A percentile compares a stretch with the other conserved stretches of the same genome.
Conservation (phyloP, 2,888 invertebrate species). For the Rotaria magnacalcarata region DNA sequence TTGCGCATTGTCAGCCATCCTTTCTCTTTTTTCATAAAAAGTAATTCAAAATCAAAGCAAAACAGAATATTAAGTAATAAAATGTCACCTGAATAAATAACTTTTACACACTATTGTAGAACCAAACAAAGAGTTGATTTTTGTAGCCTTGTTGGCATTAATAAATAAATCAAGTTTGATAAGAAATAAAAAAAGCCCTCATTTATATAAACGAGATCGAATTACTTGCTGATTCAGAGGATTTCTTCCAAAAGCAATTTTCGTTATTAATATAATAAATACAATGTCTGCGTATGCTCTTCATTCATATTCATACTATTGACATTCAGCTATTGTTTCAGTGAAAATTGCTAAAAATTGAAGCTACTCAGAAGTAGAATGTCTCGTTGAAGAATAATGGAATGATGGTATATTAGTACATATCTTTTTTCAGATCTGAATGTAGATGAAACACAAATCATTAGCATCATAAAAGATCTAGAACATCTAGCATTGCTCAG, state of each 20-base stretch:
- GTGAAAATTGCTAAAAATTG: not conserved
- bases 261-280: not conserved
- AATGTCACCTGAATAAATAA: no score
- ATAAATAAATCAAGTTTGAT: no score
- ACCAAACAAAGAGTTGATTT: no score
- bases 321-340: not conserved
- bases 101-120: no score
- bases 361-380: no score
- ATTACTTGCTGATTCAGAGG: no score
- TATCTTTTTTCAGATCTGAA: not conserved
- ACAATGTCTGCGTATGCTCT: not conserved
- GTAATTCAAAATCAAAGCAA: no score
- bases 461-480: not conserved
- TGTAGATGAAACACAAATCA: not conserved
- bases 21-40: not conserved
- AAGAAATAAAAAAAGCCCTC: no score
- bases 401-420: not conserved
- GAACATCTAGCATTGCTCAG: not conserved
- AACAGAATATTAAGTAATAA: no score
- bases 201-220: no score
- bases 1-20: not conserved
- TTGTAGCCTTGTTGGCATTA: no score
- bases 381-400: no score
- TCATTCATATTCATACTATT: not conserved
- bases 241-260: not conserved